Evolutionary conservation across 2,888 invertebrate species (phyloP).

Genomic region (Coremacera marginata): DNA sequence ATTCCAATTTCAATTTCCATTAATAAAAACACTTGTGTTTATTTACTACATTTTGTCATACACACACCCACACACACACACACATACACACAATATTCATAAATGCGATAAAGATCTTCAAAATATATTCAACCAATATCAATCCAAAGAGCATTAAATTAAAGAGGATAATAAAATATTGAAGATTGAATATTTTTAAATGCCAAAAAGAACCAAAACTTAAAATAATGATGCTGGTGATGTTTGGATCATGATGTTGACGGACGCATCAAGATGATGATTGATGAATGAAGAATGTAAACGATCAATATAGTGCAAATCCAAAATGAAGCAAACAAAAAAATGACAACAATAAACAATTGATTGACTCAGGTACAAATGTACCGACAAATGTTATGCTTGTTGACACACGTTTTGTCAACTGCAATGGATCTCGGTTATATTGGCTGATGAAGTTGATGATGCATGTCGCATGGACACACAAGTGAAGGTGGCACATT

Average conservation of each 20-base stretch:
- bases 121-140: conserved; percentile 28
- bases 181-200: background rate
- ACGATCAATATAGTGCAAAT: background rate
- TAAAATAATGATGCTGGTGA: background rate
- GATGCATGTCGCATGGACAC: conserved; percentile 25
- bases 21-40: conserved; percentile 62
- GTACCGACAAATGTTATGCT: conserved; percentile 13
- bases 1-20: conserved; percentile 52
- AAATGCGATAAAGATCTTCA: conserved; percentile 56
- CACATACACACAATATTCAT: conserved; percentile 38
- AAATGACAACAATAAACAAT: conserved; percentile 19
- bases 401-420: conserved; percentile 41
- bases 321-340: background rate
- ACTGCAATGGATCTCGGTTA: background rate
- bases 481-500: background rate
- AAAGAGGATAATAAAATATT: conserved; percentile 5
- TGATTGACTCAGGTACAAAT: conserved; percentile 29
- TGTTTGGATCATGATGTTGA: background rate
- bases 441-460: conserved; percentile 16
- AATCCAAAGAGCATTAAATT: background rate
- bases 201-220: background rate
- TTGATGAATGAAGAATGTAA: conserved; percentile 1
- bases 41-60: conserved; percentile 44
- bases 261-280: background rate
- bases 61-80: no score